These are phyloP conservation scores for Scophthalmus maximus DNA, from an alignment of 2,113 vertebrate species.

Conservation along the genomic window DNA sequence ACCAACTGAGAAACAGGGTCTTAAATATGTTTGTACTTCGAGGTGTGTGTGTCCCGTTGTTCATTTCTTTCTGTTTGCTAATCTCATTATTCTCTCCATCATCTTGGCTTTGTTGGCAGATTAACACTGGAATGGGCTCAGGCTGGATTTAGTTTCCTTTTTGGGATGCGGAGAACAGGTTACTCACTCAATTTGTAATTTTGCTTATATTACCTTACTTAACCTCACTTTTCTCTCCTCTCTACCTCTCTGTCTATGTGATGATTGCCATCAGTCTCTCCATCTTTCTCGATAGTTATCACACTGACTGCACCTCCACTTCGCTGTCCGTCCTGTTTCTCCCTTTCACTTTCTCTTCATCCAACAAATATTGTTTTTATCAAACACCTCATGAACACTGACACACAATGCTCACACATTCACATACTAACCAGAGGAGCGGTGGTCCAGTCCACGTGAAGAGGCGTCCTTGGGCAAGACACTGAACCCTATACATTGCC, in stretches of 20 bases:
- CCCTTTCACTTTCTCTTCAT: neutral
- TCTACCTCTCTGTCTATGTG: neutral
- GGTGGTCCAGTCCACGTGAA: too few species aligned
- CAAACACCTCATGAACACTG: too few species aligned
- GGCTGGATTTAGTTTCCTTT: slow-evolving; percentile 65
- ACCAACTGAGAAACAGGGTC: slow-evolving; percentile 27
- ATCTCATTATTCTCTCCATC: slow-evolving; percentile 68
- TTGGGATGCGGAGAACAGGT: slow-evolving; percentile 50
- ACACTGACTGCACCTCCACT: neutral
- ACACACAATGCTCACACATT: too few species aligned
- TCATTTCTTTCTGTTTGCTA: slow-evolving; percentile 53
- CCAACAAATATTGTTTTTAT: too few species aligned
- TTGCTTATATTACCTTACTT: slow-evolving; percentile 38
- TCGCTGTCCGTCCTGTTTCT: neutral
- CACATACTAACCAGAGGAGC: too few species aligned
- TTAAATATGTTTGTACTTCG: slow-evolving; percentile 19
- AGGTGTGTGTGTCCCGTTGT: slow-evolving; percentile 48
- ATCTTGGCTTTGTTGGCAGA: slow-evolving; percentile 63
- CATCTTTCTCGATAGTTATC: slow-evolving; percentile 9
- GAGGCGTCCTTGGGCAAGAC: too few species aligned
- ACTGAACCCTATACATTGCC: too few species aligned
- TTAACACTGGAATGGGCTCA: slow-evolving; percentile 59
- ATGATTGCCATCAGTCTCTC: slow-evolving; percentile 1
- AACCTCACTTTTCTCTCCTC: slow-evolving; percentile 8
- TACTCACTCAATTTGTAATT: slow-evolving; percentile 33